A percentile compares a stretch with the other conserved stretches of the same genome.
Conservation (phyloP, 2,888 invertebrate species). For the Dorcus hopei region DNA sequence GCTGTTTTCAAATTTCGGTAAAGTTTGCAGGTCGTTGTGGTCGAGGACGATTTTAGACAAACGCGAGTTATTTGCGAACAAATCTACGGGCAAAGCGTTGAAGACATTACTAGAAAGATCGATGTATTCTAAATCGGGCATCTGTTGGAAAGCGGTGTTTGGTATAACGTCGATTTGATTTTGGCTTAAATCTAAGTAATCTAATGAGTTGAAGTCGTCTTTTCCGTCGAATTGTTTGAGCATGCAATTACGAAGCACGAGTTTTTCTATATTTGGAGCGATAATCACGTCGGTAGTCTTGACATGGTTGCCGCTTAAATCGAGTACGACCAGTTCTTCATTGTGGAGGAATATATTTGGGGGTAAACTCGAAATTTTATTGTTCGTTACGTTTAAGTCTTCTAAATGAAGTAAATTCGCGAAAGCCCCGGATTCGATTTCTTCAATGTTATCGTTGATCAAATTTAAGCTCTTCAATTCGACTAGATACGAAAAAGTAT, state of each 20-base stretch:
- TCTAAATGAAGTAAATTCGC: slow-evolving; percentile 62
- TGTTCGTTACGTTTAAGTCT: slow-evolving; percentile 71
- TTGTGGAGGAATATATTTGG: slow-evolving; percentile 65
- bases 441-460: slow-evolving; percentile 63
- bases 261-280: slow-evolving; percentile 60
- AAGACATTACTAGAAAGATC: slow-evolving; percentile 73
- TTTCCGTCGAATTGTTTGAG: slow-evolving; percentile 66
- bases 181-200: slow-evolving; percentile 65
- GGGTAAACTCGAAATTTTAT: slow-evolving; percentile 62
- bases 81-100: slow-evolving; percentile 62
- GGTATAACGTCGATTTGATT: slow-evolving; percentile 68
- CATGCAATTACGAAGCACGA: slow-evolving; percentile 68
- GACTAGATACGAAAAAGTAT: slow-evolving; percentile 61
- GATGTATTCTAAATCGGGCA: slow-evolving; percentile 65
- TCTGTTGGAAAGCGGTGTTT: slow-evolving; percentile 64
- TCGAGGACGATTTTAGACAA: slow-evolving; percentile 68
- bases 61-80: slow-evolving; percentile 67
- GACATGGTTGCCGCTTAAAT: slow-evolving; percentile 68
- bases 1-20: slow-evolving; percentile 66
- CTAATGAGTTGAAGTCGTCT: slow-evolving; percentile 60
- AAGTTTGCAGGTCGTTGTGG: slow-evolving; percentile 64
- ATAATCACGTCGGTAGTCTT: slow-evolving; percentile 60
- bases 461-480: slow-evolving; percentile 66
- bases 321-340: slow-evolving; percentile 63
- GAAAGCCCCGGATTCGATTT: slow-evolving; percentile 61